Evolutionary conservation across 2,113 vertebrate genomes (phyloP).

Genomic region (Periophthalmus modestus): DNA sequence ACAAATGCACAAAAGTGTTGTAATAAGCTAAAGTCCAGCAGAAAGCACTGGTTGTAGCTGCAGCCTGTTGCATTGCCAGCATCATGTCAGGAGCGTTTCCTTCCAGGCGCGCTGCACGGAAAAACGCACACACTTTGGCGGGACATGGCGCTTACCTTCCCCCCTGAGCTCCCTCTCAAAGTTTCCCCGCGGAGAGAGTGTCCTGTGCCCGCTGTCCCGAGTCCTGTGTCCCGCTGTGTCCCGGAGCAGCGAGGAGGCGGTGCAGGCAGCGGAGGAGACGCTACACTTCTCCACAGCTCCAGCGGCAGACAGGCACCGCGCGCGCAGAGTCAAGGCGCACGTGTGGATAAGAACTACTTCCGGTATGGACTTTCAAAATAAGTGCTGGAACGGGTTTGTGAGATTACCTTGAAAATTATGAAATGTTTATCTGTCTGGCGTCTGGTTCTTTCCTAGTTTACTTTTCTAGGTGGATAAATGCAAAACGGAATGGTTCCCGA

Average conservation of each 20-base stretch:
- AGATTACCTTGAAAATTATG: too few relatives aligned
- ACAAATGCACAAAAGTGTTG: neutral
- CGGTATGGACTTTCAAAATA: too few relatives aligned
- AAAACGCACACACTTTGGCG: neutral
- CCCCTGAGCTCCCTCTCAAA: neutral
- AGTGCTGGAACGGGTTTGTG: too few relatives aligned
- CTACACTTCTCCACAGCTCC: slow-evolving; percentile 45
- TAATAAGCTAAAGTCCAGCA: neutral
- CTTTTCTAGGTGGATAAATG: too few relatives aligned
- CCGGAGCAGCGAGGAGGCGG: slow-evolving; percentile 53
- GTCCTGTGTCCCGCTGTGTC: slow-evolving; percentile 47
- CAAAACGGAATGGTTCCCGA: too few relatives aligned
- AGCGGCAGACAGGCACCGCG: slow-evolving; percentile 13
- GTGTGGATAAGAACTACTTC: neutral
- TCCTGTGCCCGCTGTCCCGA: slow-evolving; percentile 7
- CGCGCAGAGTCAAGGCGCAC: slow-evolving; percentile 6
- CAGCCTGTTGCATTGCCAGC: slow-evolving; percentile 28
- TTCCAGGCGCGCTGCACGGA: slow-evolving; percentile 14
- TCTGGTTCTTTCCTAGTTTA: too few relatives aligned
- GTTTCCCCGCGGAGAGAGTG: neutral
- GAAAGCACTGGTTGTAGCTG: neutral
- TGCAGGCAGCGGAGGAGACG: slow-evolving; percentile 53
- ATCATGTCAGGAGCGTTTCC: slow-evolving; percentile 36
- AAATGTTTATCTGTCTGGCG: too few relatives aligned
- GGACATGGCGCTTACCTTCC: slow-evolving; percentile 2